phyloP scores from a whole-genome alignment of 1,140 invertebrate genomes.

The Heliconius congener region DNA sequence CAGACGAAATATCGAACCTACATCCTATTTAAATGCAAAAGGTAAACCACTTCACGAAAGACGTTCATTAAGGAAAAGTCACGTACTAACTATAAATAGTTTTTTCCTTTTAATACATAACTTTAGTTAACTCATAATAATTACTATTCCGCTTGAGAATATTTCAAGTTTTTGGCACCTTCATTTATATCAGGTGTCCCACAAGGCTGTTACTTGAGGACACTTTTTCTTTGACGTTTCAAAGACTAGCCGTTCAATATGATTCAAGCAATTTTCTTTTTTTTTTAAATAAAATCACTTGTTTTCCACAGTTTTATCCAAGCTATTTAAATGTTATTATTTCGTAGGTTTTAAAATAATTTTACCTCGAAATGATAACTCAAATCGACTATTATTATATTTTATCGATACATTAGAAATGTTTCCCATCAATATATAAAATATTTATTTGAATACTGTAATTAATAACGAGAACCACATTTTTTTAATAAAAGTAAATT shows the following conservation, averaged over 20 bases:
- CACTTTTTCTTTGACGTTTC: neutral
- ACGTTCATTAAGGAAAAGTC: neutral
- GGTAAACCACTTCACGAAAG: neutral
- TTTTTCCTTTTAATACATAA: slow-evolving; percentile 5
- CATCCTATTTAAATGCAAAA: neutral
- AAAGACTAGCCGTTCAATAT: neutral
- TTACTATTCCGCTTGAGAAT: neutral
- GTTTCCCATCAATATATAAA: too few relatives aligned
- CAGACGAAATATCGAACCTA: neutral
- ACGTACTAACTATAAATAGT: neutral
- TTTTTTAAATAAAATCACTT: too few relatives aligned
- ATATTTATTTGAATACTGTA: neutral
- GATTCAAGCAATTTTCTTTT: too few relatives aligned
- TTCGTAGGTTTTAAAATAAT: too few relatives aligned
- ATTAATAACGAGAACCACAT: neutral
- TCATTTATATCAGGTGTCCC: neutral
- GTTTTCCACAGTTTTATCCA: too few relatives aligned
- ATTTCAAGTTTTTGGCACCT: slow-evolving; percentile 1
- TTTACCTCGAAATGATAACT: too few relatives aligned
- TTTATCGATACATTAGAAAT: too few relatives aligned
- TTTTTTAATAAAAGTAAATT: neutral
- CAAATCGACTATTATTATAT: too few relatives aligned
- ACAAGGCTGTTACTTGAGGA: slow-evolving; percentile 2
- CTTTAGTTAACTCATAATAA: slow-evolving; percentile 7
- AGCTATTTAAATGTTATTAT: too few relatives aligned